Evolutionary conservation across 2,113 vertebrate species (phyloP), one percentile per base, ranked within the genome.

Genomic region (Siniperca knerii): DNA sequence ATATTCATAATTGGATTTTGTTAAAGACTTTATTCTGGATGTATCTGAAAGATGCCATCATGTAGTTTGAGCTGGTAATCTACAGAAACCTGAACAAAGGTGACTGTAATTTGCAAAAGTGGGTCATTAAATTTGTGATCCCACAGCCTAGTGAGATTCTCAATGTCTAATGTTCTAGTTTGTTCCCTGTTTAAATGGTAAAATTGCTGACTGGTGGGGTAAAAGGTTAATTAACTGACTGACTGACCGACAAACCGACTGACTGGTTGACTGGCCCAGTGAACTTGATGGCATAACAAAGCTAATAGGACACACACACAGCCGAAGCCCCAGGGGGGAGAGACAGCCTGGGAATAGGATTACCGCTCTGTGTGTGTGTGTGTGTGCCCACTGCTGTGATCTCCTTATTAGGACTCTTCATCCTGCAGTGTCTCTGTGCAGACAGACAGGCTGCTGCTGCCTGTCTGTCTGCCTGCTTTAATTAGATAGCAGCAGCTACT

Each of bases 381-480:
- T 86, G 61, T 61, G 61, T 2, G 18, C 44, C 37, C 25, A 23
- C 73, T 0, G 10, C 82, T 42, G 68, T 44, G 72, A 79, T 88
- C 87, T 79, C 77, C 92, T 91, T 92, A 90, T 92, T 89, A 87
- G 88, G 92, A 84, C 44, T 85, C 82, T n/a, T 88, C 44, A 79
- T 86, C 75, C 67, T 84, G 81, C 76, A 86, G 68, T 2, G 29
- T 44, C 44, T 62, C 80, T 40, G 29, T 64, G 87, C 77, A 84
- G 81, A 46, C 80, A 75, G 75, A 68, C 74, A 81, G 81, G 64
- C 84, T 54, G 72, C 77, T 40, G 75, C 89, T 40, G 81, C 75
- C 68, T 60, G 87, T 71, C 82, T 66, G 33, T 35, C 66, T 71
- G 82, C 9, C 23, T 57, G 80, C 86, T 89, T 90, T 88, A 88